Base-by-base conservation (phyloP, 2,888 invertebrate genomes). In the Trachelus tabidus region DNA sequence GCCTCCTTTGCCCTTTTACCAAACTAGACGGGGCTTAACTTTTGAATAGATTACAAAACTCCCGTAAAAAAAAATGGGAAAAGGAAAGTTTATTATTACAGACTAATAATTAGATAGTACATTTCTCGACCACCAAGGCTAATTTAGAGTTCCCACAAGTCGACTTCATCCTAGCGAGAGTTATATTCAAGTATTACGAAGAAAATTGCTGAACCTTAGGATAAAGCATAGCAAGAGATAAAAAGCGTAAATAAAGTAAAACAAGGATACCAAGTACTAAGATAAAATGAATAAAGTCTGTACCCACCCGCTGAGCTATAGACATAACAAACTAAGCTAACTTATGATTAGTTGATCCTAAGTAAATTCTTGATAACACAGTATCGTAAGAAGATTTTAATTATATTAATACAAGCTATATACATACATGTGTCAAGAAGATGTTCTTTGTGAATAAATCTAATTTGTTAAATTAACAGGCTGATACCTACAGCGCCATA, bases 1-100 rank as follows among this genome's bases (percentile, higher is more conserved):
- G 76, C 34, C 37, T 73, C 34, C 56, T 68, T 75, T 81, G 79
- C 77, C 81, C 77, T 81, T 80, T 79, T 56, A 30, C 37, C 73
- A 11, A 35, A 35, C 74, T 12, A 56, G 56, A 56, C 23, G 56
- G 56, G 2, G 56, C 56, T 23, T 23, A 56, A 56, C 56, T 56
- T 56, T 56, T 15, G 71, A 71, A 71, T 71, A 71, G 12, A 31
- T 15, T 15, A 12, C 71, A 12, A 3, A 34, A 34, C 71, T 71
- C 31, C 9, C 71, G 71, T 71, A 76, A 74, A 73, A 37, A 9
- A 15, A 74, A 15, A 73, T 33, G 30, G 40, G 15, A 80, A 77
- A 80, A 73, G 31, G 40, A 75, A 73, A 34, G 33, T 71, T 71
- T 71, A 23, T 71, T 71, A 71, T 71, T 71, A 71, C 31, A 71